phyloP scores from a whole-genome alignment of 2,113 vertebrate genomes.

The Lates calcarifer region DNA sequence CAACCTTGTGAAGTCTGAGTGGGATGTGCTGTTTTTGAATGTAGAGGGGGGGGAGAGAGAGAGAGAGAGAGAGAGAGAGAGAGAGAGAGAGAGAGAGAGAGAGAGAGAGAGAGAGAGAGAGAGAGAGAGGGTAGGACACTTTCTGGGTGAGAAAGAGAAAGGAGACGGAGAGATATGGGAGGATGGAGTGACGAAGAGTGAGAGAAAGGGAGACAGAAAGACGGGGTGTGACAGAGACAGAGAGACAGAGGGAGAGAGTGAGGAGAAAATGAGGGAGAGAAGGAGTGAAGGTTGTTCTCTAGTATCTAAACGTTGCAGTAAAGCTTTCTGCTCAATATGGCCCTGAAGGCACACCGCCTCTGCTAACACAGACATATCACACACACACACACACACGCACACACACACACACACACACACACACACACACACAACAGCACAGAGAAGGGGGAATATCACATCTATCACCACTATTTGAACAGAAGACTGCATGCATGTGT shows the following conservation, averaged over 20 bases:
- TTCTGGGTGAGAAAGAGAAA: constrained; percentile 60
- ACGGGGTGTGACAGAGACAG: constrained; percentile 19
- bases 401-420: constrained; percentile 25
- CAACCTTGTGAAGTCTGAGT: constrained; percentile 82
- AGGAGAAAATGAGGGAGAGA: constrained; percentile 62
- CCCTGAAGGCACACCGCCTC: constrained; percentile 83
- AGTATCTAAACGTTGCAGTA: constrained; percentile 80
- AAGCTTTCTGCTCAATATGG: constrained; percentile 81
- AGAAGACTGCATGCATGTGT: constrained; percentile 72
- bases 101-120: constrained; percentile 41
- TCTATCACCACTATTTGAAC: constrained; percentile 80
- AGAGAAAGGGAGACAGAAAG: constrained; percentile 26
- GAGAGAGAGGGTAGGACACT: constrained; percentile 63
- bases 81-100: constrained; percentile 29
- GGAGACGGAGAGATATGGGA: constrained; percentile 15
- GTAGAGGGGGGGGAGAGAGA: constrained; percentile 66
- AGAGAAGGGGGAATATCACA: constrained; percentile 72
- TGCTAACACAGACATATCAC: constrained; percentile 76
- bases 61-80: constrained; percentile 34
- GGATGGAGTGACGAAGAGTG: constrained; percentile 23
- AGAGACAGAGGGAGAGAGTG: constrained; percentile 47
- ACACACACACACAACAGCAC: constrained; percentile 33
- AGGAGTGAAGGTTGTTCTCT: constrained; percentile 78
- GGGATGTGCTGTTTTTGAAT: constrained; percentile 78
- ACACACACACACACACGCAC: constrained; percentile 52